Evolutionary conservation across 2,888 invertebrate genomes (phyloP).

Genomic region (Apodemia duryi): DNA sequence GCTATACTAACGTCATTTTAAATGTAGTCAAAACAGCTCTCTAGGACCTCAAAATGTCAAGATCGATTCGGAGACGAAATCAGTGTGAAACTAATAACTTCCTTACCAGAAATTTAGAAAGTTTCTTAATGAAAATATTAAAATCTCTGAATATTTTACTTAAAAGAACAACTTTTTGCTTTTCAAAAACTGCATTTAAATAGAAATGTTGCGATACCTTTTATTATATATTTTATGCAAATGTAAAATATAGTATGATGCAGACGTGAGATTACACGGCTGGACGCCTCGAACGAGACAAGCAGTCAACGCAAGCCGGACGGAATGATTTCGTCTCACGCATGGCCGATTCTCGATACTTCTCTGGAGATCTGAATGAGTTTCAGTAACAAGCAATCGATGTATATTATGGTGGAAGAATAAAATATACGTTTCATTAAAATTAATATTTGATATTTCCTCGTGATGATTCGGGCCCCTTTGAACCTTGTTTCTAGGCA

Average conservation of each 20-base stretch:
- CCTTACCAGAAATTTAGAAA: too few species aligned
- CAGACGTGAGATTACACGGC: slow-evolving; percentile 18
- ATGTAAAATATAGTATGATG: slow-evolving; percentile 16
- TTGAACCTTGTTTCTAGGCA: too few species aligned
- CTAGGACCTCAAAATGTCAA: too few species aligned
- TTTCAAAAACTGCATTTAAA: background rate
- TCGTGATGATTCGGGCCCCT: too few species aligned
- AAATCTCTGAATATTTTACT: too few species aligned
- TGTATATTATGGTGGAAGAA: slow-evolving; percentile 1
- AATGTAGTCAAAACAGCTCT: too few species aligned
- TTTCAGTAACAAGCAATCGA: slow-evolving; percentile 12
- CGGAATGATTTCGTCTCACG: slow-evolving; percentile 28
- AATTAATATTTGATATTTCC: background rate
- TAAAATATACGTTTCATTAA: background rate
- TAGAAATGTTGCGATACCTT: slow-evolving; percentile 12
- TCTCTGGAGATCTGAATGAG: slow-evolving; percentile 15
- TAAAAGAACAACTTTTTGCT: too few species aligned
- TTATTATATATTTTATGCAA: slow-evolving; percentile 15
- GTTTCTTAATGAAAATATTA: too few species aligned
- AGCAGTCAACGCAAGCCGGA: slow-evolving; percentile 24
- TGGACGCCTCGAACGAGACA: slow-evolving; percentile 26
- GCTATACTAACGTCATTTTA: too few species aligned
- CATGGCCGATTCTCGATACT: slow-evolving; percentile 23
- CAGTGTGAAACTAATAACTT: too few species aligned
- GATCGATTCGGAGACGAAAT: too few species aligned